A percentile compares a stretch with the other conserved stretches of the same genome.
These are phyloP conservation scores for Armadillidium nasatum DNA, from an alignment of 1,140 invertebrate genomes.

Conservation along the genomic window DNA sequence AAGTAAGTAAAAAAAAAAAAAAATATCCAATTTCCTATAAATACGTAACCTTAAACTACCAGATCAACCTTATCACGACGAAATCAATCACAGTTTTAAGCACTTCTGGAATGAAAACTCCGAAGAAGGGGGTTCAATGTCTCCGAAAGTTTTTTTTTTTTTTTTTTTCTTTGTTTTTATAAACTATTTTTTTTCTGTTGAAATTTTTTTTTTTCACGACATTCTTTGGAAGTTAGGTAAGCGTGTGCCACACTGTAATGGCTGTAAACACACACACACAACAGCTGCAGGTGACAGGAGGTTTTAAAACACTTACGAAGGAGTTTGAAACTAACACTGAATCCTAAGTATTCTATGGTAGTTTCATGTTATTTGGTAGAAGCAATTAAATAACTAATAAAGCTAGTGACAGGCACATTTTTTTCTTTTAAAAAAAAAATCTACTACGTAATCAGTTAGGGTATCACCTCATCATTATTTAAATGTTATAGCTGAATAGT, in stretches of 20 bases:
- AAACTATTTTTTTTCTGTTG: too few relatives aligned
- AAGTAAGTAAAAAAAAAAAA: too few relatives aligned
- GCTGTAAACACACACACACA: constrained; percentile 36
- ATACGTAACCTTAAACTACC: constrained; percentile 36
- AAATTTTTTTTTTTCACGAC: constrained; percentile 19
- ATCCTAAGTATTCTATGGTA: not conserved
- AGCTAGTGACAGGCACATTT: not conserved
- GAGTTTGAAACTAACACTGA: constrained; percentile 24
- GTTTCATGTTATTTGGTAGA: constrained; percentile 2
- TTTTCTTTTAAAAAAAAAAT: too few relatives aligned
- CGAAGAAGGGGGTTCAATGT: constrained; percentile 40
- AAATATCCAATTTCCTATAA: constrained; percentile 33
- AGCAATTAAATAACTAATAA: not conserved
- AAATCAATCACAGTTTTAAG: constrained; percentile 36
- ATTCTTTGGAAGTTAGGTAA: constrained; percentile 34
- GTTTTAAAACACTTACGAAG: constrained; percentile 35
- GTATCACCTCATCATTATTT: too few relatives aligned
- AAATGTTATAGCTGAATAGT: not conserved
- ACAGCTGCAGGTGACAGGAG: constrained; percentile 35
- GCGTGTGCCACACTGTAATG: constrained; percentile 34
- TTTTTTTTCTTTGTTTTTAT: too few relatives aligned
- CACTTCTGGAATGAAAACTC: constrained; percentile 42
- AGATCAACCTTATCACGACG: constrained; percentile 38
- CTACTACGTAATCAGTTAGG: too few relatives aligned
- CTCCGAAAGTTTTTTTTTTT: too few relatives aligned